A percentile compares a stretch with the other conserved stretches of the same genome.
Conservation (phyloP, 2,113 vertebrate genomes). For the Ameiurus melas region DNA sequence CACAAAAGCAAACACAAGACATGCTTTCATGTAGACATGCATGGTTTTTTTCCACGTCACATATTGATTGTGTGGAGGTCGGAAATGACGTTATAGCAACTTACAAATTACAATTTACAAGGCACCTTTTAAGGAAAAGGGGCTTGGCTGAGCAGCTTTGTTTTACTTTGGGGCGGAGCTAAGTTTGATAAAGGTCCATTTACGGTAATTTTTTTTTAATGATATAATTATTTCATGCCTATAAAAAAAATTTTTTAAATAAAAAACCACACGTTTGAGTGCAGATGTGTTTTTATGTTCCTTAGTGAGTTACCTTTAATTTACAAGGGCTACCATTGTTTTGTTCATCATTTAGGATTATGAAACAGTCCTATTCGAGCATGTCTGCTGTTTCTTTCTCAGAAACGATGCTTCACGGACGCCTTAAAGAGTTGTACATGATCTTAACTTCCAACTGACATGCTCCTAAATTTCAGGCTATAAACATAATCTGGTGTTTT, state of each 20-base stretch:
- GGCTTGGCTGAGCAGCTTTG: neutral
- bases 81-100: too few species aligned
- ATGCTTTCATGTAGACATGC: too few species aligned
- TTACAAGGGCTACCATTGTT: neutral
- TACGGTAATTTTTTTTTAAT: neutral
- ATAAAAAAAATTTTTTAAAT: neutral
- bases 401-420: neutral
- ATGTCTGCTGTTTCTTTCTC: neutral
- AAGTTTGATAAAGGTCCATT: neutral
- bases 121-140: neutral
- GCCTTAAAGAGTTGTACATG: neutral
- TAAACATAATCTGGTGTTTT: neutral
- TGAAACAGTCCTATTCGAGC: neutral
- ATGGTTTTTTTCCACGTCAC: too few species aligned
- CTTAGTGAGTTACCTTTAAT: neutral
- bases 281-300: neutral
- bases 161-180: neutral
- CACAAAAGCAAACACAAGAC: too few species aligned
- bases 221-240: neutral
- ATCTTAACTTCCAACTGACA: neutral
- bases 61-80: too few species aligned
- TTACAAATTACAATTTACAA: too few species aligned
- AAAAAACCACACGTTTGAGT: neutral
- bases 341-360: neutral
- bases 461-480: neutral